Evolutionary conservation across 1,140 invertebrate species (phyloP).

Genomic region (Phortica variegata): DNA sequence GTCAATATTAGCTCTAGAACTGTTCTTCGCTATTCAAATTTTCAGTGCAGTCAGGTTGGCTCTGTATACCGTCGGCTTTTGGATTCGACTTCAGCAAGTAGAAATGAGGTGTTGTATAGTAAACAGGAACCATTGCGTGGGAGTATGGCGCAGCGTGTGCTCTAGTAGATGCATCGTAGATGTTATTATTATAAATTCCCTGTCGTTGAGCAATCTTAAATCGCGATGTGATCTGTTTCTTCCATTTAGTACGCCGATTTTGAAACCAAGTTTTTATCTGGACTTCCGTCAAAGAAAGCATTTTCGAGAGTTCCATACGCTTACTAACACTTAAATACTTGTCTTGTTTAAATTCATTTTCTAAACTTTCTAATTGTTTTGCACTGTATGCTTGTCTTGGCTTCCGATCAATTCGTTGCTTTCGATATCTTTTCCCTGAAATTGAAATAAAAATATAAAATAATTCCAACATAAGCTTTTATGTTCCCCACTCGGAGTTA

Average conservation of each 20-base stretch:
- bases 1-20: no score
- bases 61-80: no score
- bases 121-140: neutral
- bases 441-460: neutral
- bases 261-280: slow-evolving; percentile 61
- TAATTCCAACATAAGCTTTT: no score
- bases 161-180: no score
- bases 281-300: slow-evolving; percentile 84
- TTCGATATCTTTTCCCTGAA: slow-evolving; percentile 71
- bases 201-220: slow-evolving; percentile 82
- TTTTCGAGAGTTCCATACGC: slow-evolving; percentile 85
- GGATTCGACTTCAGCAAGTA: neutral
- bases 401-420: slow-evolving; percentile 86
- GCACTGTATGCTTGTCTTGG: slow-evolving; percentile 91
- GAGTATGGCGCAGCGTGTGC: no score
- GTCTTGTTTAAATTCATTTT: slow-evolving; percentile 89
- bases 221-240: slow-evolving; percentile 85
- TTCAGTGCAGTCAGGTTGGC: no score
- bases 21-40: no score
- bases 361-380: slow-evolving; percentile 84
- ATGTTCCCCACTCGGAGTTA: no score
- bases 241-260: slow-evolving; percentile 90
- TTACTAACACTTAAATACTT: slow-evolving; percentile 93
- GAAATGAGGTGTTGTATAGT: neutral
- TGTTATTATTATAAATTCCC: slow-evolving; percentile 66